Conservation (phyloP, 1,140 invertebrate genomes). For the Glossosoma conforme region DNA sequence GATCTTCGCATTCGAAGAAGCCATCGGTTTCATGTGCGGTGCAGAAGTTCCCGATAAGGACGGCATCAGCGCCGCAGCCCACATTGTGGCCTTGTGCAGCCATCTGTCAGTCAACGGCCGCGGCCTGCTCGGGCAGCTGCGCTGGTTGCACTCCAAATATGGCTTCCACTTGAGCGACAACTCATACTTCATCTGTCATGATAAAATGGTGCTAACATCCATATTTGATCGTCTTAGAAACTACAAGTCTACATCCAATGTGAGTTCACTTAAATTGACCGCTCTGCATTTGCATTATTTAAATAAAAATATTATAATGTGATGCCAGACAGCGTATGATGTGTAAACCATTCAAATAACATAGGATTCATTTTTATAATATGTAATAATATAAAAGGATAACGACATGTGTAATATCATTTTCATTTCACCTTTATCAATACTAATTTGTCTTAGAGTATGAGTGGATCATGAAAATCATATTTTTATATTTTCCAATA, state of each 20-base stretch:
- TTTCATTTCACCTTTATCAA: too few species aligned
- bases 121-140: slow-evolving; percentile 70
- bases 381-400: too few species aligned
- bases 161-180: slow-evolving; percentile 82
- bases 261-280: too few species aligned
- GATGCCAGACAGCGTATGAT: too few species aligned
- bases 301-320: too few species aligned
- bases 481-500: too few species aligned
- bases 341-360: too few species aligned
- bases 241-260: slow-evolving; percentile 59
- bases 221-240: slow-evolving; percentile 85
- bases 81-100: slow-evolving; percentile 73
- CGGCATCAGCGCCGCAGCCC: slow-evolving; percentile 82
- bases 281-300: too few species aligned
- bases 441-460: too few species aligned
- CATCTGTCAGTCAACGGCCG: slow-evolving; percentile 64
- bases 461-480: too few species aligned
- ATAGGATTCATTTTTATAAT: too few species aligned
- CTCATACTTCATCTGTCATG: slow-evolving; percentile 86
- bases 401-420: too few species aligned
- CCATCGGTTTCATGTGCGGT: slow-evolving; percentile 94
- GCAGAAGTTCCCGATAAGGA: slow-evolving; percentile 90
- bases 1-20: slow-evolving; percentile 93
- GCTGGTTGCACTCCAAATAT: slow-evolving; percentile 77
- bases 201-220: slow-evolving; percentile 60